phyloP scores from a whole-genome alignment of 2,888 invertebrate genomes.

The Geotrupes spiniger region DNA sequence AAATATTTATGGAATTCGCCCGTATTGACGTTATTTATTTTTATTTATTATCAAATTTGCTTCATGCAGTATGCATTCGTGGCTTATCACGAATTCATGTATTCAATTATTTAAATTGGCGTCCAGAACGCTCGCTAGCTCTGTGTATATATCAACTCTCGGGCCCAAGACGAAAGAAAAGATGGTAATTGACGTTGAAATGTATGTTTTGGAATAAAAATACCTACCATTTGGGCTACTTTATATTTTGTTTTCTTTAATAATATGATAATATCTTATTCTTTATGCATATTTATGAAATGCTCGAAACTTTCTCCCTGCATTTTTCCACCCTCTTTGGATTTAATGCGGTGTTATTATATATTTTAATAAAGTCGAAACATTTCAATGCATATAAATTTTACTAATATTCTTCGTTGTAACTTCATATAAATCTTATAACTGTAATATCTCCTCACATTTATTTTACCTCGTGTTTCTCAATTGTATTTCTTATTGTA shows the following conservation, averaged over 20 bases:
- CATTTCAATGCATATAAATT: slow-evolving; percentile 20
- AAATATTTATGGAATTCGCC: slow-evolving; percentile 47
- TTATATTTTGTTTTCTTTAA: slow-evolving; percentile 34
- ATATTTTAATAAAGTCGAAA: slow-evolving; percentile 16
- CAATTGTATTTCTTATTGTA: too few species aligned
- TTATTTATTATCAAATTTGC: slow-evolving; percentile 53
- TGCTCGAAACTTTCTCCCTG: slow-evolving; percentile 14
- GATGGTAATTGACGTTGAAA: slow-evolving; percentile 42
- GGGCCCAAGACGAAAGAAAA: slow-evolving; percentile 38
- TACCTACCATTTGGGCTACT: slow-evolving; percentile 32
- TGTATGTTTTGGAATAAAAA: slow-evolving; percentile 29
- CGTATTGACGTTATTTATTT: slow-evolving; percentile 49
- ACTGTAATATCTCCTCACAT: too few species aligned
- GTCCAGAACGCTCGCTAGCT: slow-evolving; percentile 39
- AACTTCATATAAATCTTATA: too few species aligned
- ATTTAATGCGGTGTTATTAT: slow-evolving; percentile 12
- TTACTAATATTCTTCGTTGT: slow-evolving; percentile 8
- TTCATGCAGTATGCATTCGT: slow-evolving; percentile 51
- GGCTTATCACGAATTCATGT: slow-evolving; percentile 52
- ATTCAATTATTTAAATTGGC: slow-evolving; percentile 53
- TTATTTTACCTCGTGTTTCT: too few species aligned
- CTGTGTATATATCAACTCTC: slow-evolving; percentile 28
- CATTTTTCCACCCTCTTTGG: slow-evolving; percentile 17
- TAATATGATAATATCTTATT: slow-evolving; percentile 32
- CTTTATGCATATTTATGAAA: slow-evolving; percentile 29